Evolutionary conservation across 2,888 invertebrate species (phyloP).

Genomic region (Lithophane ornitopus): DNA sequence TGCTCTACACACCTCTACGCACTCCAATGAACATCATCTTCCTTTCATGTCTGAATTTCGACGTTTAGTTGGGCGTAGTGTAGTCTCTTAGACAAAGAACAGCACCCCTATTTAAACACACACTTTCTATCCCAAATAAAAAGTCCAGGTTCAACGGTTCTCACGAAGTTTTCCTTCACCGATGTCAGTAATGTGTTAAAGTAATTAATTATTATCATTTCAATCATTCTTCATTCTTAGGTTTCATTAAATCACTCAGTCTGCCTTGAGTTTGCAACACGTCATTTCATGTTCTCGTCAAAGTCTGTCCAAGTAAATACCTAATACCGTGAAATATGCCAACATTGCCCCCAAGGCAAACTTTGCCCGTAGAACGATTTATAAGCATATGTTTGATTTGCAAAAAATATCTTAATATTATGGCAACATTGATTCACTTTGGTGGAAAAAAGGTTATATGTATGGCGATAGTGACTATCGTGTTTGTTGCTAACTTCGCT

Average conservation of each 20-base stretch:
- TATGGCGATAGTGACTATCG: too few species aligned
- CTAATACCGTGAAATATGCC: too few species aligned
- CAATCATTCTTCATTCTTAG: background rate
- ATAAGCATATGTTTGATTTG: too few species aligned
- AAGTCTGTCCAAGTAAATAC: background rate
- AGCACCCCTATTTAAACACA: background rate
- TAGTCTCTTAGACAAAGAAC: background rate
- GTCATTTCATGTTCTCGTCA: background rate
- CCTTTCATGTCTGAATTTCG: constrained; percentile 6
- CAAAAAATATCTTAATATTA: too few species aligned
- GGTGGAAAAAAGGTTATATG: too few species aligned
- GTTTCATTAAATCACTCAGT: background rate
- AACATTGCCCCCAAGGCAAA: too few species aligned
- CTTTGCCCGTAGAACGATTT: too few species aligned
- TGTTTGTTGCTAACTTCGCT: too few species aligned
- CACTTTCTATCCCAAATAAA: background rate
- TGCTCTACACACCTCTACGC: background rate
- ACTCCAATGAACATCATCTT: background rate
- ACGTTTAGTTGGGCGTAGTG: background rate
- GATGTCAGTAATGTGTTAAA: too few species aligned
- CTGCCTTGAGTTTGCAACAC: too few species aligned
- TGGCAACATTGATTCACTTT: too few species aligned
- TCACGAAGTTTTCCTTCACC: background rate
- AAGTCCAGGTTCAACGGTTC: background rate
- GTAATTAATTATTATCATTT: background rate